Conservation (phyloP, 2,113 vertebrate genomes). For the Megaceryle maxima region DNA sequence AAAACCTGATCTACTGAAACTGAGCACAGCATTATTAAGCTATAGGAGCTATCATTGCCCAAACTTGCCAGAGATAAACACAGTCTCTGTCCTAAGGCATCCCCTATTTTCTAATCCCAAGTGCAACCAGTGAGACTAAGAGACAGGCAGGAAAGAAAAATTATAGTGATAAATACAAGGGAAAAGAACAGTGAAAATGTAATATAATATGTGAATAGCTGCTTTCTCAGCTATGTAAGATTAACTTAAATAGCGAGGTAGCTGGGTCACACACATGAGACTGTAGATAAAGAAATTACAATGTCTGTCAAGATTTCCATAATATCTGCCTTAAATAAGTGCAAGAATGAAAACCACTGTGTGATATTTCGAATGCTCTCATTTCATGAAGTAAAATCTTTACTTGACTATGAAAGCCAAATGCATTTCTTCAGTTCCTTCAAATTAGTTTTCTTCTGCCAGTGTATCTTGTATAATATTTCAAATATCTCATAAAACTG, state of each 20-base stretch:
- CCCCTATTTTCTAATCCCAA: background rate
- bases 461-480: background rate
- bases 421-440: background rate
- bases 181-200: background rate
- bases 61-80: background rate
- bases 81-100: background rate
- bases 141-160: background rate
- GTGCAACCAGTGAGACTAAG: background rate
- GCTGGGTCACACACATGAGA: background rate
- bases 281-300: conserved; percentile 6
- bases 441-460: background rate
- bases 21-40: background rate
- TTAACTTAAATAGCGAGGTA: background rate
- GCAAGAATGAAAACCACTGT: background rate
- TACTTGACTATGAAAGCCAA: background rate
- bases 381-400: background rate
- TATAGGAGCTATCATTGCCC: background rate
- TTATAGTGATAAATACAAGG: background rate
- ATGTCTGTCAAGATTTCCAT: conserved; percentile 1
- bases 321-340: background rate
- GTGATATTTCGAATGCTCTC: background rate
- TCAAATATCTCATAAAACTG: background rate
- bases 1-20: background rate
- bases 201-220: background rate
- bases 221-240: background rate